A percentile compares a stretch with the other conserved stretches of the same genome.
Conservation (phyloP, 1,140 invertebrate species). For the Drosophila navojoa region DNA sequence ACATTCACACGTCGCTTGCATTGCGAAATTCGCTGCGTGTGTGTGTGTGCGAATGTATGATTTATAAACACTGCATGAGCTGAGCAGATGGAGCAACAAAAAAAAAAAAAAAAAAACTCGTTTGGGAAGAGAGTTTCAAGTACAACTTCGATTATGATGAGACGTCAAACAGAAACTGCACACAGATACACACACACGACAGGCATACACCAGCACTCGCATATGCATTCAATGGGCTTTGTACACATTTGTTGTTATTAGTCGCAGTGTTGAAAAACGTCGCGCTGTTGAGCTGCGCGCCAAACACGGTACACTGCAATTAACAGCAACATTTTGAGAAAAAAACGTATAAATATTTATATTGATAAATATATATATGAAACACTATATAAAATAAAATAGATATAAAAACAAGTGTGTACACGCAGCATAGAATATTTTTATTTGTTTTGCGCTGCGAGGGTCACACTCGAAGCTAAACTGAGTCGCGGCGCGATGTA, state of each 20-base stretch:
- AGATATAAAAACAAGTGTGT: slow-evolving; percentile 5
- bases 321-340: neutral
- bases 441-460: neutral
- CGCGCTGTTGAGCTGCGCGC: slow-evolving; percentile 32
- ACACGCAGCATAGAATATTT: slow-evolving; percentile 24
- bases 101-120: slow-evolving; percentile 57
- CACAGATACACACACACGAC: slow-evolving; percentile 1
- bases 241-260: slow-evolving; percentile 22
- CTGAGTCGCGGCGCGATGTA: slow-evolving; percentile 33
- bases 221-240: neutral
- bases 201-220: neutral
- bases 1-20: slow-evolving; percentile 47
- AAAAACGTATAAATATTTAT: slow-evolving; percentile 3
- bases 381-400: neutral
- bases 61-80: slow-evolving; percentile 43
- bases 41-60: neutral
- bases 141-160: slow-evolving; percentile 41
- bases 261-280: slow-evolving; percentile 33
- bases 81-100: slow-evolving; percentile 37
- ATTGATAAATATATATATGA: neutral
- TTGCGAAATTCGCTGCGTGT: slow-evolving; percentile 65
- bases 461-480: slow-evolving; percentile 41
- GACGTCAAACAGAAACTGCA: slow-evolving; percentile 13
- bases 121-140: slow-evolving; percentile 46
- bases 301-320: slow-evolving; percentile 29